A percentile compares a stretch with the other conserved stretches of the same genome.
phyloP scores from a whole-genome alignment of 2,113 vertebrate species.

The Phoxinus phoxinus region DNA sequence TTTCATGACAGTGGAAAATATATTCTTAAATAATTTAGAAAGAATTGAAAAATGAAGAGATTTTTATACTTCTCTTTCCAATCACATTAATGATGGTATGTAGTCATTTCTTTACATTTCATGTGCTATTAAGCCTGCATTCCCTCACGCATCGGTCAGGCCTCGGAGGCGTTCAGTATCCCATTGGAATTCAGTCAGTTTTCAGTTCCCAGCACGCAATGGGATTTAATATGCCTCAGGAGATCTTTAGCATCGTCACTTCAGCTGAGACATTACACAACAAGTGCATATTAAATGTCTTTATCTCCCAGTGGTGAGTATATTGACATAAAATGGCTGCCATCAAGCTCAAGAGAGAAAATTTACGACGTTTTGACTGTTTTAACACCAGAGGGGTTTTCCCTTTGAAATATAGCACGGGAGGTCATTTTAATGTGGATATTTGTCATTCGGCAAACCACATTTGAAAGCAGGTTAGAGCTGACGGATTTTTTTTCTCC shows the following conservation, averaged over 20 bases:
- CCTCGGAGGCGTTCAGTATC: slow-evolving; percentile 57
- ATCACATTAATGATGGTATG: background rate
- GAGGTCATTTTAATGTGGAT: background rate
- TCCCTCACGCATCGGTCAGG: background rate
- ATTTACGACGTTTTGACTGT: background rate
- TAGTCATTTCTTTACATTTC: background rate
- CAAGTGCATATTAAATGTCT: slow-evolving; percentile 8
- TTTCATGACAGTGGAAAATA: background rate
- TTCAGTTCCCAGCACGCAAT: slow-evolving; percentile 59
- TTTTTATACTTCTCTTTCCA: background rate
- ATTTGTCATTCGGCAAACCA: background rate
- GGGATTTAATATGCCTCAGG: slow-evolving; percentile 66
- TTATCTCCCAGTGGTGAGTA: background rate
- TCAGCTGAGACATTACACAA: slow-evolving; percentile 36
- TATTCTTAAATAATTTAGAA: background rate
- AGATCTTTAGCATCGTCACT: slow-evolving; percentile 48
- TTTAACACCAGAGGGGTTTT: background rate
- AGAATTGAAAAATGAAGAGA: background rate
- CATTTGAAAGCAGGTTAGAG: background rate
- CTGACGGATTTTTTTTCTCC: background rate
- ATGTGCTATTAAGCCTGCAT: slow-evolving; percentile 20
- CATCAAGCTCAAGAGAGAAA: background rate
- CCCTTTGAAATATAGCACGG: background rate
- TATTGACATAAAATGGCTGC: slow-evolving; percentile 4
- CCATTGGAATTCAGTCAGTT: slow-evolving; percentile 65